Evolutionary conservation across 2,113 vertebrate species (phyloP).

Genomic region (Cricetomys ansorgei): DNA sequence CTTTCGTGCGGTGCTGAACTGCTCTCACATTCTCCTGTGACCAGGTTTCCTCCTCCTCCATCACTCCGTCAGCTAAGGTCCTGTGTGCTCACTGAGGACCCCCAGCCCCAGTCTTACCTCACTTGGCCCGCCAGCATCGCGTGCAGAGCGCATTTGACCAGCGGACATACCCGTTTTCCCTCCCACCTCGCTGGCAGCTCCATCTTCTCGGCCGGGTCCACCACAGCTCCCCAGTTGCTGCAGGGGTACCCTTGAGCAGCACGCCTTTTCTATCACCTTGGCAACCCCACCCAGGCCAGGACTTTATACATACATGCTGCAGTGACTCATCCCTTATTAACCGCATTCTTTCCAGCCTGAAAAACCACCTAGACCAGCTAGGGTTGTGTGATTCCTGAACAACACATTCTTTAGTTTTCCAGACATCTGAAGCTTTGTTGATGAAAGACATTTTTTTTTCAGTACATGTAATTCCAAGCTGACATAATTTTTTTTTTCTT

Average conservation of each 20-base stretch:
- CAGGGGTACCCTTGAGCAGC: not conserved
- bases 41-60: not conserved
- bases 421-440: not conserved
- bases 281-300: not conserved
- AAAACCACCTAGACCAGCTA: not conserved
- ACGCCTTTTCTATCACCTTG: not conserved
- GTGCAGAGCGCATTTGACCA: not conserved
- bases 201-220: not conserved
- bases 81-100: not conserved
- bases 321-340: not conserved
- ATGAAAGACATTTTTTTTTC: not conserved
- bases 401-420: slow-evolving; percentile 20
- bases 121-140: not conserved
- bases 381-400: not conserved
- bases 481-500: not conserved
- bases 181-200: not conserved
- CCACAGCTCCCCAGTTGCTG: not conserved
- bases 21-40: not conserved
- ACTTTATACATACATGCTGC: not conserved
- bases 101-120: not conserved
- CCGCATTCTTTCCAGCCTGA: not conserved
- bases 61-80: not conserved
- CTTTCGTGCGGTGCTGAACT: not conserved
- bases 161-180: not conserved
- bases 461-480: not conserved